Percentiles rank a stretch among this genome's conserved stretches.
Evolutionary conservation across 1,140 invertebrate genomes (phyloP).

Genomic region (Scaptomyza graminum): DNA sequence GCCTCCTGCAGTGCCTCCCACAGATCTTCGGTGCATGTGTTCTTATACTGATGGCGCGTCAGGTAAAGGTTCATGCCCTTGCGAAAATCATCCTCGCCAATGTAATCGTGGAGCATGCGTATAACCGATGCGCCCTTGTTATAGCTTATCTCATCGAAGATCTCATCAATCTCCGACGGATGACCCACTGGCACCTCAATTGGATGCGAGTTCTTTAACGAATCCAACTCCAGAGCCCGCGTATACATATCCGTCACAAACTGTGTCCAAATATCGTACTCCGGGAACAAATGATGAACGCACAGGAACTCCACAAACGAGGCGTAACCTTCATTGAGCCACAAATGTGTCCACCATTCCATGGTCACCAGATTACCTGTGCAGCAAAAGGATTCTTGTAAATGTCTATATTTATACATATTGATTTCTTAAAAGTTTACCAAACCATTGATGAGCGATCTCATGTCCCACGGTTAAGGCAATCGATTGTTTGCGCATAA

Average conservation of each 20-base stretch:
- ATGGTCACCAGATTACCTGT: slow-evolving; percentile 91
- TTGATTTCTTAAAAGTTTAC: slow-evolving; percentile 41
- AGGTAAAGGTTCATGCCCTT: slow-evolving; percentile 97
- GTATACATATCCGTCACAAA: slow-evolving; percentile 94
- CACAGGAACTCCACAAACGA: slow-evolving; percentile 95
- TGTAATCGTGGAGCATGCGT: slow-evolving; percentile 97
- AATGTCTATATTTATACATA: too few relatives aligned
- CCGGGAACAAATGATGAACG: slow-evolving; percentile 93
- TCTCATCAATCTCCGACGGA: slow-evolving; percentile 96
- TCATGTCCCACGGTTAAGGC: slow-evolving; percentile 95
- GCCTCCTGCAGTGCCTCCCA: slow-evolving; percentile 96
- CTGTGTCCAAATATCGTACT: slow-evolving; percentile 97
- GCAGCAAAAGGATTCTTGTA: neutral
- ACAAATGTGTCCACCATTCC: slow-evolving; percentile 94
- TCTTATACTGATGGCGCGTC: slow-evolving; percentile 92
- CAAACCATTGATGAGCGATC: slow-evolving; percentile 96
- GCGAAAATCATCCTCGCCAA: slow-evolving; percentile 97
- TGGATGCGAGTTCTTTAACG: slow-evolving; percentile 94
- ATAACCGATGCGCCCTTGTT: slow-evolving; percentile 97
- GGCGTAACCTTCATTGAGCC: slow-evolving; percentile 97
- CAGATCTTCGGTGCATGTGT: slow-evolving; percentile 97
- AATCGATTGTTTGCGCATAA: slow-evolving; percentile 93
- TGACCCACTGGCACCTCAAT: slow-evolving; percentile 95
- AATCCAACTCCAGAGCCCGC: slow-evolving; percentile 93
- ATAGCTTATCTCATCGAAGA: slow-evolving; percentile 98